Evolutionary conservation across 2,797 vertebrate species (phyloP).

Genomic region (Pristis pectinata): DNA sequence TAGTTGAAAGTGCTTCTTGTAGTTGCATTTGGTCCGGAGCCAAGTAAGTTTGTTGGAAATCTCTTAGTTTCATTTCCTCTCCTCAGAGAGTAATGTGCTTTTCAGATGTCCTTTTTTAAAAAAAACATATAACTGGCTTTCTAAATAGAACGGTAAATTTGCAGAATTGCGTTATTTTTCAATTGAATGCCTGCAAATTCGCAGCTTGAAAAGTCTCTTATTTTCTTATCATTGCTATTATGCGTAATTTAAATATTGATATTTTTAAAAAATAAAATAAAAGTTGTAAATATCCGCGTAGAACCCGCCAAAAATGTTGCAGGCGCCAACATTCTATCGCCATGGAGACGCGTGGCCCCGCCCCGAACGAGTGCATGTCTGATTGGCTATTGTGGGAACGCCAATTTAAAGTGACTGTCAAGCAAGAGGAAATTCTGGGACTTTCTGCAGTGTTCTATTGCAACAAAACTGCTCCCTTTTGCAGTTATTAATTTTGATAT

Average conservation of each 20-base stretch:
- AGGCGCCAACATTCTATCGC: conserved; percentile 9
- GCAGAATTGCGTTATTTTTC: neutral
- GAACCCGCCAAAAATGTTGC: conserved; percentile 31
- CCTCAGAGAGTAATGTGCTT: neutral
- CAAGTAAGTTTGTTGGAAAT: neutral
- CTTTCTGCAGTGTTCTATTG: neutral
- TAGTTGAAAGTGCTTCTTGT: neutral
- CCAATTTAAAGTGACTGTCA: neutral
- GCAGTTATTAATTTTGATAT: neutral
- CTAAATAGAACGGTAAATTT: neutral
- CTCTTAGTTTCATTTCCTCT: neutral
- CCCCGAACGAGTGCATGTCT: neutral
- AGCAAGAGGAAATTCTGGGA: neutral
- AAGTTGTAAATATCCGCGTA: neutral
- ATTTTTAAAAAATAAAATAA: neutral
- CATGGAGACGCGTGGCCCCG: conserved; percentile 12
- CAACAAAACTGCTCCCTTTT: neutral
- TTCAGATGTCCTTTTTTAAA: neutral
- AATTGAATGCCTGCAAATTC: neutral
- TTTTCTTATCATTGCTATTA: neutral
- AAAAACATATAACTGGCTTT: neutral
- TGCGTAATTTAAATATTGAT: neutral
- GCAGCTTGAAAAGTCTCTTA: no score
- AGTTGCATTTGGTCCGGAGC: neutral
- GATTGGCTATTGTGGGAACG: neutral